phyloP scores from a whole-genome alignment of 2,888 invertebrate species.

The Apamea epomidion region DNA sequence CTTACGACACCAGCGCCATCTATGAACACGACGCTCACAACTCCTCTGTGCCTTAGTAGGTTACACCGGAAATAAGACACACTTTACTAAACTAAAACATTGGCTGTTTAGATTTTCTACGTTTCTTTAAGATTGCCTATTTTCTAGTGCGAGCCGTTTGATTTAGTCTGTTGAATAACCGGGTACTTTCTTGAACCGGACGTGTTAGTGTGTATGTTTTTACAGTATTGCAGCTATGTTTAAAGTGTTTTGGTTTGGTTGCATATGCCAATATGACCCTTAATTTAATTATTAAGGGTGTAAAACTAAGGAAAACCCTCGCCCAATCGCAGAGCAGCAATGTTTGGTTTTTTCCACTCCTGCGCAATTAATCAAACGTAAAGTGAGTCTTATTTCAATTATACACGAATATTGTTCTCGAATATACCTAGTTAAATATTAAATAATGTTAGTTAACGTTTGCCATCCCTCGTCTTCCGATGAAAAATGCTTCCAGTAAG shows the following conservation, averaged over 20 bases:
- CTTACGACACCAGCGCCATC: slow-evolving; percentile 46
- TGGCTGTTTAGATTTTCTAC: not conserved
- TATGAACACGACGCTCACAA: slow-evolving; percentile 40
- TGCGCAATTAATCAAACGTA: not conserved
- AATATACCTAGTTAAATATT: slow-evolving; percentile 18
- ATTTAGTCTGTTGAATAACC: not conserved
- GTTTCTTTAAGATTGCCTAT: not conserved
- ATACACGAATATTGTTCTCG: slow-evolving; percentile 31
- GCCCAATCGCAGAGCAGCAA: not conserved
- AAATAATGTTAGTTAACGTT: slow-evolving; percentile 21
- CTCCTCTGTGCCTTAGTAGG: slow-evolving; percentile 60
- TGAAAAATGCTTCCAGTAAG: slow-evolving; percentile 63
- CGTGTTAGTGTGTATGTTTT: not conserved
- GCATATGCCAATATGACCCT: not conserved
- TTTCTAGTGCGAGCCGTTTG: not conserved
- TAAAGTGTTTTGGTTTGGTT: not conserved
- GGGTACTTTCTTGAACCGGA: not conserved
- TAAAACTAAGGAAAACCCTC: not conserved
- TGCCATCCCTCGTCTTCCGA: slow-evolving; percentile 59
- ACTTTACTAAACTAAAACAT: slow-evolving; percentile 3
- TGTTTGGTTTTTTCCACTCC: not conserved
- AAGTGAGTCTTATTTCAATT: slow-evolving; percentile 33
- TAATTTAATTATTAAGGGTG: not conserved
- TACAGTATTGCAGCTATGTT: not conserved
- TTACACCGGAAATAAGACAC: slow-evolving; percentile 37